phyloP scores from a whole-genome alignment of 2,797 vertebrate genomes.

The Falco novaeseelandiae region DNA sequence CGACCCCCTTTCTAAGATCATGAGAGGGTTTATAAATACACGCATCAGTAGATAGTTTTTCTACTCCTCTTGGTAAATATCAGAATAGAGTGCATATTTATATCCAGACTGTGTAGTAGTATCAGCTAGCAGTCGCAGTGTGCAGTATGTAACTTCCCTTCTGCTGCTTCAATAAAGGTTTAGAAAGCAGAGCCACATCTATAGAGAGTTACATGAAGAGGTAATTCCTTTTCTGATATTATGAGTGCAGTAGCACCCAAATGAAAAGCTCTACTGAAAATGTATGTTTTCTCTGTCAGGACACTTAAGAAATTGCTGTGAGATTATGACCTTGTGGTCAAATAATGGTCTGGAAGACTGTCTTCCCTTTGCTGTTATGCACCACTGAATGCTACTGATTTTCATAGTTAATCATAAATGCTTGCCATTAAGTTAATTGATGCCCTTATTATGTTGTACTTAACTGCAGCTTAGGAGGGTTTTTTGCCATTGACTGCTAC shows the following conservation, averaged over 20 bases:
- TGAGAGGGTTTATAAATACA: constrained; percentile 1
- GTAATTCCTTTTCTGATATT: background rate
- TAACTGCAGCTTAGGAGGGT: constrained; percentile 51
- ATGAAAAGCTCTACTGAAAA: background rate
- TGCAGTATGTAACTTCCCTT: background rate
- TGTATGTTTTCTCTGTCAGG: background rate
- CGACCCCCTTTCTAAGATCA: background rate
- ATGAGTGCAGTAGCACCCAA: background rate
- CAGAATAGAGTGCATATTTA: background rate
- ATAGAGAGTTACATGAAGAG: background rate
- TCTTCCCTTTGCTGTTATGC: constrained; percentile 46
- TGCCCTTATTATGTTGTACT: constrained; percentile 71
- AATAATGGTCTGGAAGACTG: constrained; percentile 28
- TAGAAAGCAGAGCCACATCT: background rate
- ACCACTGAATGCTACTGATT: constrained; percentile 47
- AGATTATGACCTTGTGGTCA: constrained; percentile 41
- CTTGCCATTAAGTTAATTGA: constrained; percentile 72
- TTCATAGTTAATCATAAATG: constrained; percentile 63
- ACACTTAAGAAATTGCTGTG: background rate
- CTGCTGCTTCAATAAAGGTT: background rate
- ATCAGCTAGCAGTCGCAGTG: background rate
- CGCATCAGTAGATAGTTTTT: background rate
- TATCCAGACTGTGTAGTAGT: background rate
- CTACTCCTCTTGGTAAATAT: background rate
- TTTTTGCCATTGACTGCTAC: constrained; percentile 58